phyloP scores from a whole-genome alignment of 2,113 vertebrate genomes.

The Muntiacus muntjak region DNA sequence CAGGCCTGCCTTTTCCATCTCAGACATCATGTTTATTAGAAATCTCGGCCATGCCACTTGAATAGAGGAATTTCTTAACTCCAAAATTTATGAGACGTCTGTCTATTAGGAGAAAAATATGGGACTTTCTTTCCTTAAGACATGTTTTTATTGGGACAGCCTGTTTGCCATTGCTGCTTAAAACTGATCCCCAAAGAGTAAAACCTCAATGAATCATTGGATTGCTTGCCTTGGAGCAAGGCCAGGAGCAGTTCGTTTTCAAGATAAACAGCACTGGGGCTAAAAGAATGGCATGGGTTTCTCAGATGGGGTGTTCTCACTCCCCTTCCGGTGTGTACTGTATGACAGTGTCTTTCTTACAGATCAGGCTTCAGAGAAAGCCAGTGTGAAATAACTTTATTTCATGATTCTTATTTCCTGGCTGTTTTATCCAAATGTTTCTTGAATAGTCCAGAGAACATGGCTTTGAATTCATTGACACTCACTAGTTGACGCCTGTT shows the following conservation, averaged over 20 bases:
- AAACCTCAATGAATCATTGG: slow-evolving; percentile 68
- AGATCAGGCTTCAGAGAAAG: slow-evolving; percentile 38
- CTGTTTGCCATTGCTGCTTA: slow-evolving; percentile 55
- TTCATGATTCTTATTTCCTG: slow-evolving; percentile 43
- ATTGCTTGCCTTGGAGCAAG: slow-evolving; percentile 62
- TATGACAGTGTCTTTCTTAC: slow-evolving; percentile 5
- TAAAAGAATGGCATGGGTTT: slow-evolving; percentile 46
- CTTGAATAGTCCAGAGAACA: not conserved
- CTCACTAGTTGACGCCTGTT: not conserved
- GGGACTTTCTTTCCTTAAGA: slow-evolving; percentile 57
- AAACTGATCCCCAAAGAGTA: slow-evolving; percentile 62
- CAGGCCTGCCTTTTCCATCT: slow-evolving; percentile 39
- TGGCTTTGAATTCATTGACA: not conserved
- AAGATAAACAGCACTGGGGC: slow-evolving; percentile 55
- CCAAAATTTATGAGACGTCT: slow-evolving; percentile 60
- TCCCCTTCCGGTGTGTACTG: slow-evolving; percentile 1
- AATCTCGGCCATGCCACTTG: slow-evolving; percentile 39
- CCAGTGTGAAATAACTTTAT: slow-evolving; percentile 35
- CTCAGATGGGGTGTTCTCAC: slow-evolving; percentile 48
- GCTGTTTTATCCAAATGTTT: slow-evolving; percentile 29
- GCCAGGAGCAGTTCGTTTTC: slow-evolving; percentile 54
- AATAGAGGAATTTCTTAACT: slow-evolving; percentile 51
- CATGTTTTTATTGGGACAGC: slow-evolving; percentile 64
- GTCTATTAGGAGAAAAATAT: slow-evolving; percentile 55
- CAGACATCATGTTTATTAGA: slow-evolving; percentile 41